Conservation (phyloP, 2,888 invertebrate genomes). For the Idaea biselata region DNA sequence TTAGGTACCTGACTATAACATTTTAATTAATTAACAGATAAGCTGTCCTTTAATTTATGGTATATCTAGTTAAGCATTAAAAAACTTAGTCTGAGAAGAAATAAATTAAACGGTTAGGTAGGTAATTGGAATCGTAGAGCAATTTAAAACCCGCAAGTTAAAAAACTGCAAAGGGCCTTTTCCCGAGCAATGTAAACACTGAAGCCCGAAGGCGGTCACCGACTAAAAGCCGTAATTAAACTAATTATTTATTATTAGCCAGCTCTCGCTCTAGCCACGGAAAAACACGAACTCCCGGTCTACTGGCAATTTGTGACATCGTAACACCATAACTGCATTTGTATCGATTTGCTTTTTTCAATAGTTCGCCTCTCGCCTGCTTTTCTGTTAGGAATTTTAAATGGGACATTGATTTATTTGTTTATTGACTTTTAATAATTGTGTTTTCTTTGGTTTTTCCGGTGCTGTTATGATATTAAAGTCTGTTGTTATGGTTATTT, state of each 20-base stretch:
- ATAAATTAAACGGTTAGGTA: neutral
- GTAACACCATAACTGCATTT: constrained; percentile 53
- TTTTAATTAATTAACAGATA: neutral
- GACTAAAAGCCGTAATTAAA: constrained; percentile 73
- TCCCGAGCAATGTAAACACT: constrained; percentile 26
- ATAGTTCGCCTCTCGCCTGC: constrained; percentile 23
- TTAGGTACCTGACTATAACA: neutral
- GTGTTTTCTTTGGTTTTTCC: too few relatives aligned
- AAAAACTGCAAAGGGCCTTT: constrained; percentile 19
- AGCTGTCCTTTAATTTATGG: neutral
- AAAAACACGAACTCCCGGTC: constrained; percentile 51
- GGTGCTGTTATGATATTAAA: too few relatives aligned
- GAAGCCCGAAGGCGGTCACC: constrained; percentile 42
- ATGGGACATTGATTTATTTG: constrained; percentile 21
- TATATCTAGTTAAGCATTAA: neutral
- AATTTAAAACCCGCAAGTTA: neutral
- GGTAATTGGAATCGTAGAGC: neutral
- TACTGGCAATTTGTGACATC: constrained; percentile 52
- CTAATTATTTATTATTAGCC: constrained; percentile 74
- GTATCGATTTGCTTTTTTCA: constrained; percentile 53
- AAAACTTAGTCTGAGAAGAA: neutral
- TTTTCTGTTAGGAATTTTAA: constrained; percentile 26
- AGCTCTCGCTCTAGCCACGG: constrained; percentile 53
- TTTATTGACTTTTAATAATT: neutral
- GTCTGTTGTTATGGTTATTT: too few relatives aligned